Evolutionary conservation across 2,888 invertebrate genomes (phyloP), one percentile per base, ranked within the genome.

Genomic region (Cephus pygmeus): DNA sequence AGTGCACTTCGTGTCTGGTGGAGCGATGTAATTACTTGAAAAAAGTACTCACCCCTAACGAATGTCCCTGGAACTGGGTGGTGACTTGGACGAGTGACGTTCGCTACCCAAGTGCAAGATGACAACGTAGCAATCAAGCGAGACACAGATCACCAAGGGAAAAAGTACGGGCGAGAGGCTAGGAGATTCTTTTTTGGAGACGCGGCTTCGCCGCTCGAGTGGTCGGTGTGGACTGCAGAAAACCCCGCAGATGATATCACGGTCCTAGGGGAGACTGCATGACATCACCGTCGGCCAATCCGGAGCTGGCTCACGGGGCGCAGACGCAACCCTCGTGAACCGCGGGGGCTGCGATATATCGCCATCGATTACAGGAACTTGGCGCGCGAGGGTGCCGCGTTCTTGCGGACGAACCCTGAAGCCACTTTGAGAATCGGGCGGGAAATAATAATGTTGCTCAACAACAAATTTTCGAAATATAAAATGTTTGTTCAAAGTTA

Each of bases 231-330:
- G 88, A 91, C 90, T 91, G 91, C 90, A 90, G 90, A 90, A 90
- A 88, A 90, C 84, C 88, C 89, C 90, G 89, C 90, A 89, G 90
- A 90, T 90, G 87, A 88, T 88, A 89, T 89, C 90, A 87, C 88
- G 88, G 88, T 88, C 88, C 85, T 87, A 88, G 89, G 90, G 89
- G 88, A 87, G 88, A 86, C 89, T 88, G 90, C 85, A 88, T 91
- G 91, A 91, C 91, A 91, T 91, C 91, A 91, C 87, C 89, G 81
- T 84, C 76, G 79, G 79, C 91, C 91, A 91, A 91, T 91, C 40
- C 77, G 79, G 77, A 77, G 71, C 69, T 30, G 33, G 23, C 69
- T 75, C 34, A 9, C 77, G 71, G 56, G 1, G 30, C 78, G 83
- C 86, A 74, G 11, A 85, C 86, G 82, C 81, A 79, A 69, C 31